These are phyloP conservation scores for Ondatra zibethicus DNA, from an alignment of 2,113 vertebrate genomes.

Conservation along the genomic window DNA sequence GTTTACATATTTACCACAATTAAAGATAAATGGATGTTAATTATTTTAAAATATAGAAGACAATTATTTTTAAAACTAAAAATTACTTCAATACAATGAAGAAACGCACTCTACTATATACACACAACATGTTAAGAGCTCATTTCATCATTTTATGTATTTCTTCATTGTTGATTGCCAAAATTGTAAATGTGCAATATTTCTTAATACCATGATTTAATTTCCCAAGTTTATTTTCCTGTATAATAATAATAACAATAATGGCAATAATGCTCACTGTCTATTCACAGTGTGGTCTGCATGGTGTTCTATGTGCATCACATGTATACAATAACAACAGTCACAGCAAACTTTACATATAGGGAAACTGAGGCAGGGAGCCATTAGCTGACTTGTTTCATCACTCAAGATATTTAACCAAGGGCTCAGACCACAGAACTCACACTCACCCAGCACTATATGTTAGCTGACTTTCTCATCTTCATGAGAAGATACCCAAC, in stretches of 20 bases:
- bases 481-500: neutral
- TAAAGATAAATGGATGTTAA: neutral
- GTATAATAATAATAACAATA: neutral
- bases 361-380: neutral
- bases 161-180: conserved; percentile 26
- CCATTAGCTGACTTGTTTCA: neutral
- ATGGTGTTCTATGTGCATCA: neutral
- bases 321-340: neutral
- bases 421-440: neutral
- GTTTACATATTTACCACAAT: neutral
- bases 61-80: neutral
- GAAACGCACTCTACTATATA: neutral
- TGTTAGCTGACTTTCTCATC: neutral
- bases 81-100: neutral
- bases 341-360: neutral
- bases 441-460: neutral
- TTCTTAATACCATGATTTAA: neutral
- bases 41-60: too few relatives aligned
- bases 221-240: neutral
- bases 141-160: neutral
- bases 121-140: neutral
- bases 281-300: neutral
- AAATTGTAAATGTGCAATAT: neutral
- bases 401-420: neutral
- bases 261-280: neutral